Conservation (phyloP, 2,113 vertebrate genomes). For the Epinephelus lanceolatus region DNA sequence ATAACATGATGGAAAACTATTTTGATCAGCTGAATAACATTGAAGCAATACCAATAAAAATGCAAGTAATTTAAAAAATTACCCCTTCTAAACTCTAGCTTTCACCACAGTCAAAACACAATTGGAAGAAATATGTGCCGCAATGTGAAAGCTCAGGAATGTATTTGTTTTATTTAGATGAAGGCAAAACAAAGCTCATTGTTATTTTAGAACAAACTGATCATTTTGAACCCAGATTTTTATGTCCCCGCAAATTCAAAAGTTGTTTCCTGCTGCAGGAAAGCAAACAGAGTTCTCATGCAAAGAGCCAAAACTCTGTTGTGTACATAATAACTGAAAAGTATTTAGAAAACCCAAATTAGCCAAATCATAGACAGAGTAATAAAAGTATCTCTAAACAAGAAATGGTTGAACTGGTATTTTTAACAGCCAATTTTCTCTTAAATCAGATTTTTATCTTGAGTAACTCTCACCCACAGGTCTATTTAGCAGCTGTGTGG, state of each 20-base stretch:
- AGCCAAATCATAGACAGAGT: neutral
- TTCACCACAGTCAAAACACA: neutral
- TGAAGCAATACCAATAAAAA: neutral
- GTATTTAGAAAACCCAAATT: neutral
- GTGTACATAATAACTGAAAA: neutral
- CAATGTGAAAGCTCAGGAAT: slow-evolving; percentile 24
- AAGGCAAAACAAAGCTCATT: slow-evolving; percentile 52
- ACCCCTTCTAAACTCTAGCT: neutral
- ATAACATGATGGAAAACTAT: too few species aligned
- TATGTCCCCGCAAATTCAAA: slow-evolving; percentile 32
- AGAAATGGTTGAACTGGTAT: neutral
- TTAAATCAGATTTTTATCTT: neutral
- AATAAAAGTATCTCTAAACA: neutral
- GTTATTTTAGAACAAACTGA: slow-evolving; percentile 9
- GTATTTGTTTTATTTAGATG: slow-evolving; percentile 18
- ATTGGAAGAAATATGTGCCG: neutral
- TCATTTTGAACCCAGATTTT: slow-evolving; percentile 12
- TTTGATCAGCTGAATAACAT: neutral
- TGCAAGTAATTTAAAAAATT: neutral
- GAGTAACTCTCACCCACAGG: neutral
- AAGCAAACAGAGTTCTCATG: slow-evolving; percentile 6
- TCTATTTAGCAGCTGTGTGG: too few species aligned
- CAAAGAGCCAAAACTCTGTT: neutral
- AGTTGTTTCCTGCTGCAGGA: slow-evolving; percentile 58
- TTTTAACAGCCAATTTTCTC: neutral